Percentiles rank a stretch among this genome's conserved stretches.
These are phyloP conservation scores for Tiaroga cobitis DNA, from an alignment of 2,797 vertebrate species.

Conservation along the genomic window DNA sequence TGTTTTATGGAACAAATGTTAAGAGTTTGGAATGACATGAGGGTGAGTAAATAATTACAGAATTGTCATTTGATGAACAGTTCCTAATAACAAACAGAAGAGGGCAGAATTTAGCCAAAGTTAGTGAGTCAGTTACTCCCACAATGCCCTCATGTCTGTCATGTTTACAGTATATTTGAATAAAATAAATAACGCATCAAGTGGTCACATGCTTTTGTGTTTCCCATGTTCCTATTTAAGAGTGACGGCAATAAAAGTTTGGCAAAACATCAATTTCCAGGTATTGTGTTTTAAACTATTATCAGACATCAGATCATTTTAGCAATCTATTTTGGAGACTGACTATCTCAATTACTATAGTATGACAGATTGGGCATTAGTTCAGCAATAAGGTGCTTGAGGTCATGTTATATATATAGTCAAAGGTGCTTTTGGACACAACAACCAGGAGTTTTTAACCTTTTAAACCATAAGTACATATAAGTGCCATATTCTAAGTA, in stretches of 20 bases:
- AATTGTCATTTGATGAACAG: neutral
- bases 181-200: neutral
- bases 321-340: constrained; percentile 7
- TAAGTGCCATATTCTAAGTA: neutral
- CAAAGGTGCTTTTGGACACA: neutral
- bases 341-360: neutral
- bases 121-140: constrained; percentile 52
- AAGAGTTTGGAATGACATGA: neutral
- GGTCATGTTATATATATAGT: neutral
- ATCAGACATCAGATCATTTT: constrained; percentile 8
- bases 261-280: neutral
- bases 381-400: neutral
- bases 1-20: neutral
- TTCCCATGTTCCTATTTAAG: neutral
- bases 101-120: constrained; percentile 74
- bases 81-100: constrained; percentile 58
- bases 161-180: neutral
- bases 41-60: neutral
- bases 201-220: neutral
- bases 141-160: neutral
- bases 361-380: neutral
- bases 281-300: neutral
- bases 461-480: neutral
- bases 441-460: neutral
- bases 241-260: neutral